These are phyloP conservation scores for Dinoponera quadriceps DNA, from an alignment of 1,140 invertebrate genomes.

Conservation along the genomic window DNA sequence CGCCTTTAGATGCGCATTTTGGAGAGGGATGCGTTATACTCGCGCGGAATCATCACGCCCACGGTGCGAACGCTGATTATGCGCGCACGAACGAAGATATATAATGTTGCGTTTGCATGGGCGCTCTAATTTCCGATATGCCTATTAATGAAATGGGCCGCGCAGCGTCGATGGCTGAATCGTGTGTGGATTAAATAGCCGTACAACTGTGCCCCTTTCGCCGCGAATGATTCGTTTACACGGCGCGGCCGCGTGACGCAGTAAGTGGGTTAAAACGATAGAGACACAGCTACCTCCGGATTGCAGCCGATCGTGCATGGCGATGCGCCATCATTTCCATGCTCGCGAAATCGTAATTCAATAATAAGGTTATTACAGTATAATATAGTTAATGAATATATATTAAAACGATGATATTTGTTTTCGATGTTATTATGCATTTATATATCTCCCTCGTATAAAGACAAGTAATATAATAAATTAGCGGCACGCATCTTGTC, in stretches of 20 bases:
- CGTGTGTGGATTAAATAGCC: constrained; percentile 51
- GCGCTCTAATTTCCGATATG: constrained; percentile 61
- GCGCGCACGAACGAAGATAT: background rate
- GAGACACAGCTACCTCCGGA: constrained; percentile 36
- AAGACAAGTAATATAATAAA: constrained; percentile 5
- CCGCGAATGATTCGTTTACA: constrained; percentile 60
- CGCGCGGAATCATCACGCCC: too few relatives aligned
- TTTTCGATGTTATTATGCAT: background rate
- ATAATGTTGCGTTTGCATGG: constrained; percentile 18
- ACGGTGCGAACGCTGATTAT: background rate
- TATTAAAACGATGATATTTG: constrained; percentile 29
- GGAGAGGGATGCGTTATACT: background rate
- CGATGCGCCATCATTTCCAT: constrained; percentile 43
- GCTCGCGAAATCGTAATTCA: constrained; percentile 37
- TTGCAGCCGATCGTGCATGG: constrained; percentile 51
- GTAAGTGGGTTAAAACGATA: constrained; percentile 55
- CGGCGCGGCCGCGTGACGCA: background rate
- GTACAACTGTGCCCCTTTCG: constrained; percentile 47
- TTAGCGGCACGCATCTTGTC: background rate
- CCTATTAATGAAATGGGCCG: constrained; percentile 33
- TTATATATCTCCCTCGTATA: background rate
- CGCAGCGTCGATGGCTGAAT: constrained; percentile 37
- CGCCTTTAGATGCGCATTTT: background rate
- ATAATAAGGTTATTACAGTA: constrained; percentile 37
- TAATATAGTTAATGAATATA: constrained; percentile 13